Base-by-base conservation (phyloP, 2,888 invertebrate genomes). In the Macrophya annulata region DNA sequence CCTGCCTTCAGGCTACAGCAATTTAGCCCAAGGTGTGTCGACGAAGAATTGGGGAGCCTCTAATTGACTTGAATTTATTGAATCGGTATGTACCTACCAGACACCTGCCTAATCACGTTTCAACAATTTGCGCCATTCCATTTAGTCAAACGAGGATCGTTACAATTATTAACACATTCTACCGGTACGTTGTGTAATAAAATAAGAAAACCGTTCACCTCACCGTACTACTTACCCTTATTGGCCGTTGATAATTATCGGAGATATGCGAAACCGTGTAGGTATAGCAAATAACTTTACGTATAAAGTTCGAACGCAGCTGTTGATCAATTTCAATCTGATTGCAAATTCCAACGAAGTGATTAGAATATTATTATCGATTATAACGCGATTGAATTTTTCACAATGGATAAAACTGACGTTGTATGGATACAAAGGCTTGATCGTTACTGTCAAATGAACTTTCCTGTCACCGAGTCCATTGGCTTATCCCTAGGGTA, bases 131-230 rank as follows among this genome's bases (percentile, higher is more conserved):
- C n/a, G 62, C 65, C 21, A 21, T 37, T 25, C 48, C 45, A 25
- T 31, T 2, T 48, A 68, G 43, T 74, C 55, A 62, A 43, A 77
- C 59, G 55, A n/a, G 43, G 31, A 6, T 77, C 77, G 40, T 74
- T 17, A 43, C 43, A 82, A 65, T 89, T 90, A 90, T 91, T 90
- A 89, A 90, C 89, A 90, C 88, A 88, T 89, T 89, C 88, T 89
- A 87, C 85, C 84, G 85, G 86, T 83, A 85, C 85, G 37, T 77
- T 77, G 55, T 51, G 77, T 51, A 77, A 55, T 77, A 17, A 77
- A 77, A 31, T 31, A 51, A 77, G 31, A 77, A 48, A 77, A 77
- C 25, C 17, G n/a, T 48, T 25, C 82, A 37, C 59, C 72, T 59
- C n/a, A 9, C 17, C 62, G 85, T 51, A 84, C 84, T 87, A 86